These are phyloP conservation scores for Pentalonia nigronervosa DNA, from an alignment of 1,140 invertebrate genomes.

Conservation along the genomic window DNA sequence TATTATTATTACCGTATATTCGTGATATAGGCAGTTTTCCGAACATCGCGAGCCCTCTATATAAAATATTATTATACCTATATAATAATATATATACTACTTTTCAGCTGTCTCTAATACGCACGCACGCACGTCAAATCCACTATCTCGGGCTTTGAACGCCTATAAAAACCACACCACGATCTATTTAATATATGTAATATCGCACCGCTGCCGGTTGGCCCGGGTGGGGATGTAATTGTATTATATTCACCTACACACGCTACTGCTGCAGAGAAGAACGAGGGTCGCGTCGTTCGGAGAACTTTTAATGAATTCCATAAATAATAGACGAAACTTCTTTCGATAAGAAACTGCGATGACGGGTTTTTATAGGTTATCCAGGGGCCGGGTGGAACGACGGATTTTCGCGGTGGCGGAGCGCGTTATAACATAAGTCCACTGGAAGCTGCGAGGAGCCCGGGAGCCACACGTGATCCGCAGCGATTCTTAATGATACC, in stretches of 20 bases:
- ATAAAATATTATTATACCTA: background rate
- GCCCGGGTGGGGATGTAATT: background rate
- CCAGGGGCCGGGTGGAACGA: background rate
- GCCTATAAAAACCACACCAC: constrained; percentile 39
- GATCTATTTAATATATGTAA: background rate
- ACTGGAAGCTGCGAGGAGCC: background rate
- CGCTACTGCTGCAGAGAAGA: background rate
- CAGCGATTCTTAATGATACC: constrained; percentile 56
- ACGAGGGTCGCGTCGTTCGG: background rate
- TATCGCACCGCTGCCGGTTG: background rate
- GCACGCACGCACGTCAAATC: background rate
- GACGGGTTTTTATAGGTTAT: constrained; percentile 49
- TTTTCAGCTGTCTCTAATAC: constrained; percentile 9
- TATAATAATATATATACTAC: background rate
- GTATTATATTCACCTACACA: background rate
- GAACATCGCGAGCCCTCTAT: background rate
- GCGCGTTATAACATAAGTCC: background rate
- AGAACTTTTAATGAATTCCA: constrained; percentile 54
- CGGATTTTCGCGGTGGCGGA: background rate
- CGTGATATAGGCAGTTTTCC: background rate
- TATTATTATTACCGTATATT: constrained; percentile 20
- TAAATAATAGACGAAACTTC: constrained; percentile 52
- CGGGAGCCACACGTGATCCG: constrained; percentile 15
- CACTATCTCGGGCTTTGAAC: constrained; percentile 14
- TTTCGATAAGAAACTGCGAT: constrained; percentile 26